Evolutionary conservation across 2,888 invertebrate species (phyloP), one percentile per base, ranked within the genome.

Genomic region (Amblyjoppa proteus): DNA sequence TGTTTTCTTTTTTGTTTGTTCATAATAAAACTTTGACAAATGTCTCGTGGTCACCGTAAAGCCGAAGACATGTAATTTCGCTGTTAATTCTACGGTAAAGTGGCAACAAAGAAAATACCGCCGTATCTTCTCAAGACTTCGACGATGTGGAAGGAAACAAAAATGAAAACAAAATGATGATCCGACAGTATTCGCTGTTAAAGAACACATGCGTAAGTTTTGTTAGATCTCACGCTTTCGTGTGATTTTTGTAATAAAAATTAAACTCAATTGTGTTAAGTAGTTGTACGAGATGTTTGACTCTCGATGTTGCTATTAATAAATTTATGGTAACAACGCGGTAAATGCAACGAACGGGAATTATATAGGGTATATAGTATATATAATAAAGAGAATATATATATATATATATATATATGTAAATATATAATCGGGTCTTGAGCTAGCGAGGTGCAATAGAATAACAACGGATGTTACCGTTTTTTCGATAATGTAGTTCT

Each of bases 401-500:
- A 64, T 73, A 82, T n/a, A 58, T 34, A 41, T 41, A 64, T 73
- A 51, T 70, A 74, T 53, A 78, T 81, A 69, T 41, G 49, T 76
- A 70, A 45, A 76, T 58, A 71, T 75, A 80, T 83, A 82, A 82
- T 76, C 69, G 84, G 84, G 73, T 82, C 87, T 90, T 88, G 87
- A 90, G 88, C 88, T 91, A 91, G 89, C 89, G 89, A 87, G 85
- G 87, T 89, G 87, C 88, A 90, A 78, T 83, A 86, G 84, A 84
- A 90, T 88, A 91, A 90, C 90, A 92, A 91, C 92, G 91, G 93
- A 93, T 92, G 92, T 93, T 94, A 94, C 94, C 94, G 93, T 93
- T 92, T 93, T 93, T 92, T 92, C 92, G 90, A 94, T 88, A 93
- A 94, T 93, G 93, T 93, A 94, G 92, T 92, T 93, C 93, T 92